Percentiles rank a stretch among this genome's conserved stretches.
phyloP scores from a whole-genome alignment of 2,113 vertebrate genomes.

The Macrotis lagotis region DNA sequence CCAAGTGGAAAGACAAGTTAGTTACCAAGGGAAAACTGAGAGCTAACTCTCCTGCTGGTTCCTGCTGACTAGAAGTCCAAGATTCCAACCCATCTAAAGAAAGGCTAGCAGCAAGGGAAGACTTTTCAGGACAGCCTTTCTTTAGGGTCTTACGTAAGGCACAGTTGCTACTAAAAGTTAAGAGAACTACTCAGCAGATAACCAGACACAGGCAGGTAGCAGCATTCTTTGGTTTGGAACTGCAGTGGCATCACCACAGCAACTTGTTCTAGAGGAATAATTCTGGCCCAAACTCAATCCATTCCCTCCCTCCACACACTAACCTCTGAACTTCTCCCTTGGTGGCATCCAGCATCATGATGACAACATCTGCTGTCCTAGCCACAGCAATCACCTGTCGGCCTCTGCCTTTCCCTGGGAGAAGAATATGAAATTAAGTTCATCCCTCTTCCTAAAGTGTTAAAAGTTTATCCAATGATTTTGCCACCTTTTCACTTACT shows the following conservation, averaged over 20 bases:
- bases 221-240: neutral
- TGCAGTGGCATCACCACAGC: too few species aligned
- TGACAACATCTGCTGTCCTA: slow-evolving; percentile 95
- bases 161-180: neutral
- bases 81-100: neutral
- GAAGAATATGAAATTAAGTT: neutral
- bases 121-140: neutral
- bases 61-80: neutral
- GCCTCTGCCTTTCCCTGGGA: slow-evolving; percentile 94
- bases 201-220: neutral
- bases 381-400: slow-evolving; percentile 98
- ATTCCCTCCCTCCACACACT: neutral
- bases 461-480: neutral
- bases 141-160: neutral
- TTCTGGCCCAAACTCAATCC: neutral
- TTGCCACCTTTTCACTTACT: neutral
- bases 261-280: neutral
- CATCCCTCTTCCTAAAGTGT: neutral
- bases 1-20: neutral
- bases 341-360: slow-evolving; percentile 99
- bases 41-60: neutral
- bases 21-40: neutral
- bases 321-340: slow-evolving; percentile 98
- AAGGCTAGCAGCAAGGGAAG: neutral
- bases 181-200: neutral